A percentile compares a stretch with the other conserved stretches of the same genome.
These are phyloP conservation scores for Selenia dentaria DNA, from an alignment of 2,888 invertebrate genomes.

Conservation along the genomic window DNA sequence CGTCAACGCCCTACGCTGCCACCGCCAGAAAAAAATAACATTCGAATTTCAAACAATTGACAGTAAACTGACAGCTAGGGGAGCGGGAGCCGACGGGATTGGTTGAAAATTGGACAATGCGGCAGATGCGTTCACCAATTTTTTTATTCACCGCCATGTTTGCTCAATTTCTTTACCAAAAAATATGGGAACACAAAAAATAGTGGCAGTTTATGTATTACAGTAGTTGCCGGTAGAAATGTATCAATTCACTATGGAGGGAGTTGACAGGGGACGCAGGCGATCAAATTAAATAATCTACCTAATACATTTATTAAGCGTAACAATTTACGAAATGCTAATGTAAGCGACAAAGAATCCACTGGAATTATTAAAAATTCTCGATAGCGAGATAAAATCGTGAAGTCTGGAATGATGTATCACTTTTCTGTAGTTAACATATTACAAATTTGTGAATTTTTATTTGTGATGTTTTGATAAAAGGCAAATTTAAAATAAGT, in stretches of 20 bases:
- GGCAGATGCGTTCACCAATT: conserved; percentile 75
- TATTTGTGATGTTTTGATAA: neutral
- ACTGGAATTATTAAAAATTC: conserved; percentile 23
- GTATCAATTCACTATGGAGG: conserved; percentile 38
- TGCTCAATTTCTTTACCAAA: conserved; percentile 70
- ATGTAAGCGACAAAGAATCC: conserved; percentile 29
- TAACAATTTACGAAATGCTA: conserved; percentile 24
- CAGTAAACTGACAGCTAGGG: conserved; percentile 80
- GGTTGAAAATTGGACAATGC: conserved; percentile 78
- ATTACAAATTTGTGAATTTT: conserved; percentile 11
- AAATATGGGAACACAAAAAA: conserved; percentile 52
- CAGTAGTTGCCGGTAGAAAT: conserved; percentile 9
- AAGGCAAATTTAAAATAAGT: neutral
- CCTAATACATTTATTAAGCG: conserved; percentile 27
- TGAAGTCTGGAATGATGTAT: conserved; percentile 27
- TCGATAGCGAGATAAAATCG: conserved; percentile 19
- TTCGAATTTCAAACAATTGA: conserved; percentile 70
- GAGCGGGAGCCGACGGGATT: conserved; percentile 71
- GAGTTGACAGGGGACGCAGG: conserved; percentile 63
- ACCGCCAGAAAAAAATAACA: conserved; percentile 67
- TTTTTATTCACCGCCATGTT: conserved; percentile 69
- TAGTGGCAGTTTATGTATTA: conserved; percentile 44
- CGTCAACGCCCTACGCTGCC: conserved; percentile 74
- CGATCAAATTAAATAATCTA: conserved; percentile 40
- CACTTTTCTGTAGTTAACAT: conserved; percentile 18